A percentile compares a stretch with the other conserved stretches of the same genome.
phyloP scores from a whole-genome alignment of 1,140 invertebrate genomes.

The Orius laevigatus region DNA sequence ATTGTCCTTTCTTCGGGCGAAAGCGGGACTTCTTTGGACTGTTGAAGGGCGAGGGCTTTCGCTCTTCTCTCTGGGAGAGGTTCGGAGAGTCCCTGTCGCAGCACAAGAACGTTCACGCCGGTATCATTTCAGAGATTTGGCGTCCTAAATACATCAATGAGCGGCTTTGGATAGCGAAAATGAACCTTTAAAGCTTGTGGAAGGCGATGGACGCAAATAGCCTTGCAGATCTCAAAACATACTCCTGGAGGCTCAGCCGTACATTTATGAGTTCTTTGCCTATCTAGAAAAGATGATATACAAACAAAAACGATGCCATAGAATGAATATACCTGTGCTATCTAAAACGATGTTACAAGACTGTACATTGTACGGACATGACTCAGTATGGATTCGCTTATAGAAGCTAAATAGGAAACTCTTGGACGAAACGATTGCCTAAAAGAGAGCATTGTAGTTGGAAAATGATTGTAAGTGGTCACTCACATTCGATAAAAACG shows the following conservation, averaged over 20 bases:
- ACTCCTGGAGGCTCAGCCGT: slow-evolving; percentile 36
- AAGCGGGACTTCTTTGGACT: no score
- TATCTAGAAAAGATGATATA: slow-evolving; percentile 30
- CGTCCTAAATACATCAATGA: no score
- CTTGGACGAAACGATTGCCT: slow-evolving; percentile 73
- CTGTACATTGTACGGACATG: slow-evolving; percentile 68
- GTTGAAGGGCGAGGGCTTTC: no score
- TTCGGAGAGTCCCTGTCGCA: no score
- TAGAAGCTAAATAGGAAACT: slow-evolving; percentile 74
- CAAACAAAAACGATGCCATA: no score
- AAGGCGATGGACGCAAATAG: slow-evolving; percentile 29
- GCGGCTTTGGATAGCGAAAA: no score
- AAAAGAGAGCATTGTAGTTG: no score
- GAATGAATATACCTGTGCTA: slow-evolving; percentile 48
- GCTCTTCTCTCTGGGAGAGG: no score
- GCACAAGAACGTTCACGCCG: no score
- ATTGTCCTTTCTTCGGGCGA: no score
- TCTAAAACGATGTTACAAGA: slow-evolving; percentile 58
- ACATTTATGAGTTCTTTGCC: slow-evolving; percentile 67
- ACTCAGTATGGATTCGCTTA: slow-evolving; percentile 62
- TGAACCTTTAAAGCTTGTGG: slow-evolving; percentile 23
- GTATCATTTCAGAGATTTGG: no score
- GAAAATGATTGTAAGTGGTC: no score
- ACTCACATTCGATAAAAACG: slow-evolving; percentile 7
- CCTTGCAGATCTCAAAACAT: slow-evolving; percentile 20